phyloP scores from a whole-genome alignment of 2,797 vertebrate genomes.

The Takifugu ocellatus region DNA sequence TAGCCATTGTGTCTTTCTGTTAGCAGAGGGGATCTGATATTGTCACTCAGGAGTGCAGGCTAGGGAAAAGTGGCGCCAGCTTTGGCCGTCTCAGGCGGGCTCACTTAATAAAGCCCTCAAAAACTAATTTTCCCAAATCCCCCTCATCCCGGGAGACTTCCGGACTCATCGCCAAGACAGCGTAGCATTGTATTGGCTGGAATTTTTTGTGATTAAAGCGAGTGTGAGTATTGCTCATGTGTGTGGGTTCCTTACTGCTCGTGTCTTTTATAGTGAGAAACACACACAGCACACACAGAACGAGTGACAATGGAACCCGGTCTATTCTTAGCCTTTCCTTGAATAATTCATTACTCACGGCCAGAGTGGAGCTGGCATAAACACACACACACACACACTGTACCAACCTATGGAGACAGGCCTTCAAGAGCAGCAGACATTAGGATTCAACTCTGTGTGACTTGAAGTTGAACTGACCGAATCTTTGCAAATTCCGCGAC shows the following conservation, averaged over 20 bases:
- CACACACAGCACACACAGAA: slow-evolving; percentile 7
- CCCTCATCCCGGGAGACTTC: slow-evolving; percentile 31
- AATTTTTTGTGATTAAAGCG: not conserved
- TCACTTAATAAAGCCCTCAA: slow-evolving; percentile 39
- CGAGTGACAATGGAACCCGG: slow-evolving; percentile 35
- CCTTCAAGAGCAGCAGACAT: slow-evolving; percentile 1
- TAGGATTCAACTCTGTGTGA: not conserved
- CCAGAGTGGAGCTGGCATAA: slow-evolving; percentile 24
- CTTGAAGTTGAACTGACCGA: not conserved
- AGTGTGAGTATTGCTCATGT: not conserved
- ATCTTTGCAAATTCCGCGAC: not conserved
- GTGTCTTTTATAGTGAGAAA: slow-evolving; percentile 18
- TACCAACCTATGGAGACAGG: slow-evolving; percentile 4
- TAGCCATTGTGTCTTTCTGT: slow-evolving; percentile 42
- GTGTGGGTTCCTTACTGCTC: slow-evolving; percentile 10
- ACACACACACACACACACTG: slow-evolving; percentile 19
- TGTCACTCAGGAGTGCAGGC: slow-evolving; percentile 30
- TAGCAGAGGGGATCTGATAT: slow-evolving; percentile 41
- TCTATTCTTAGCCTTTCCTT: slow-evolving; percentile 70
- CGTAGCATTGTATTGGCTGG: slow-evolving; percentile 49
- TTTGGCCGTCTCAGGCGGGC: slow-evolving; percentile 24
- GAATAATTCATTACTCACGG: slow-evolving; percentile 74
- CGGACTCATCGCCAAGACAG: slow-evolving; percentile 35
- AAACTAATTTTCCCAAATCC: slow-evolving; percentile 43
- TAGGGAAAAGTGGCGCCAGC: slow-evolving; percentile 27